Evolutionary conservation across 2,888 invertebrate genomes (phyloP).

Genomic region (Lasioglossum oenotherae): DNA sequence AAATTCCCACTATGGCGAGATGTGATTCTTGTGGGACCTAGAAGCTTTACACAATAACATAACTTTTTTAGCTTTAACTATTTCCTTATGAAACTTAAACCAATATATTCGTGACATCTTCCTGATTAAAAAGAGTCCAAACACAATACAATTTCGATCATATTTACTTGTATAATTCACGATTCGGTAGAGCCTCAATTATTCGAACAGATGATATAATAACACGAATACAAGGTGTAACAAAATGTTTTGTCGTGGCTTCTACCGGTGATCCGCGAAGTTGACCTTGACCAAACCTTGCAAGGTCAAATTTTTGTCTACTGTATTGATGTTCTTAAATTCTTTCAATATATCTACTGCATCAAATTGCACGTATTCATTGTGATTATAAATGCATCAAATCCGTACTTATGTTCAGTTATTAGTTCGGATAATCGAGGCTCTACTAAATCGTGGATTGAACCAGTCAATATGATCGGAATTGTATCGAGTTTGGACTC

Average conservation of each 20-base stretch:
- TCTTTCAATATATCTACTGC: no score
- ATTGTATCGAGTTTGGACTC: neutral
- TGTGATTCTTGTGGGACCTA: neutral
- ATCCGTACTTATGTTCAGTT: no score
- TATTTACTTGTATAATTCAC: neutral
- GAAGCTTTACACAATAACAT: neutral
- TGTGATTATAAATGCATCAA: no score
- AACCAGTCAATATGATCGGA: neutral
- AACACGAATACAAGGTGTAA: neutral
- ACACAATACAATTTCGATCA: neutral
- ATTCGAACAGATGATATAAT: neutral
- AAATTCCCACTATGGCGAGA: neutral
- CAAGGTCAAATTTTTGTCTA: no score
- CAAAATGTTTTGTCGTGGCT: no score
- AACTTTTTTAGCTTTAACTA: neutral
- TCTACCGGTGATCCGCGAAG: no score
- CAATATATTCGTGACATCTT: neutral
- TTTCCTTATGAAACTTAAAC: neutral
- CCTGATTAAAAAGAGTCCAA: neutral
- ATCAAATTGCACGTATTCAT: no score
- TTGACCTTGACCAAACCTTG: no score
- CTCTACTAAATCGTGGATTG: neutral
- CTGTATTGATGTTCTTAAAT: no score
- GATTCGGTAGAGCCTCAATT: neutral
- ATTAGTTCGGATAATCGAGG: neutral